Percentiles rank a stretch among this genome's conserved stretches.
Evolutionary conservation across 2,888 invertebrate species (phyloP).

Genomic region (Psylliodes chrysocephalus): DNA sequence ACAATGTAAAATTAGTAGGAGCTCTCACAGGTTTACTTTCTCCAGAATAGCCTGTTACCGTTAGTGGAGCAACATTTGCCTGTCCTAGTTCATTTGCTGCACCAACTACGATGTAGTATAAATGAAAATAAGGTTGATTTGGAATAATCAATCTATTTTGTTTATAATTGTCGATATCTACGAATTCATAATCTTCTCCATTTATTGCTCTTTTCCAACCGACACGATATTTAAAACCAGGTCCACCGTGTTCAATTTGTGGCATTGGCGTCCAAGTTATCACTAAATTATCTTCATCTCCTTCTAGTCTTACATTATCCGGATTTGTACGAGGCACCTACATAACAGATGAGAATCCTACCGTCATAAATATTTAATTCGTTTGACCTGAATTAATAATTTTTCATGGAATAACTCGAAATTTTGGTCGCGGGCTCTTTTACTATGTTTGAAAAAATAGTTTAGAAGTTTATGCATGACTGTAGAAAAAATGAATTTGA

Average conservation of each 20-base stretch:
- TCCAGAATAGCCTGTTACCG: slow-evolving; percentile 91
- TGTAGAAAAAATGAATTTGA: too few relatives aligned
- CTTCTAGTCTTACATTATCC: slow-evolving; percentile 89
- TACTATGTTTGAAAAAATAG: too few relatives aligned
- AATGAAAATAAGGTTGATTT: slow-evolving; percentile 90
- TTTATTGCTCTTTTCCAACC: slow-evolving; percentile 85
- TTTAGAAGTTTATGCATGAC: too few relatives aligned
- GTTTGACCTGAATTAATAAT: too few relatives aligned
- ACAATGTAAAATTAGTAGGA: slow-evolving; percentile 84
- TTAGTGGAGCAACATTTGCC: slow-evolving; percentile 80
- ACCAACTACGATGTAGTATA: slow-evolving; percentile 89
- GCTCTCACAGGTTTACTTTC: slow-evolving; percentile 87
- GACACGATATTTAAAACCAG: slow-evolving; percentile 91
- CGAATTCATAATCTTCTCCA: slow-evolving; percentile 75
- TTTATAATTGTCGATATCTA: slow-evolving; percentile 84
- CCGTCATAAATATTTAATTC: too few relatives aligned
- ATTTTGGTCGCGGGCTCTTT: too few relatives aligned
- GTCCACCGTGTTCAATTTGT: slow-evolving; percentile 95
- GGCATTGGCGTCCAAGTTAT: slow-evolving; percentile 98
- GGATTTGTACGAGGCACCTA: slow-evolving; percentile 89
- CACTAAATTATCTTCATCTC: slow-evolving; percentile 88
- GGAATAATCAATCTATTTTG: slow-evolving; percentile 74
- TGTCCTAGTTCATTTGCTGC: slow-evolving; percentile 91
- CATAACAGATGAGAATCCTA: neutral
- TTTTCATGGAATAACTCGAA: too few relatives aligned